Conservation (phyloP, 2,797 vertebrate species). For the Peromyscus melanophrys region DNA sequence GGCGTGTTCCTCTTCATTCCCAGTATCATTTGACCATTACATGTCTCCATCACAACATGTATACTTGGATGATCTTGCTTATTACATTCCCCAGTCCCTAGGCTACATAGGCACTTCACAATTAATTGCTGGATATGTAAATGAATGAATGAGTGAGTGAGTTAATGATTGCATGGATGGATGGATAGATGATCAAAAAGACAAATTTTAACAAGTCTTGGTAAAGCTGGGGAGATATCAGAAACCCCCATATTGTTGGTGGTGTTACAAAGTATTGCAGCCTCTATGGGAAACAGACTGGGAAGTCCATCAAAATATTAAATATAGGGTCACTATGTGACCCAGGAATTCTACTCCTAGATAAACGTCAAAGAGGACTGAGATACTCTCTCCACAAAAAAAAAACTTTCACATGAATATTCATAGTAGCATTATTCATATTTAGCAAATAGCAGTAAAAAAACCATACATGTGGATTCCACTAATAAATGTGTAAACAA, state of each 20-base stretch:
- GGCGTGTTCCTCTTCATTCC: neutral
- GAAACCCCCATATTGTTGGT: neutral
- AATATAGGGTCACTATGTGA: neutral
- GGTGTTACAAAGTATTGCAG: neutral
- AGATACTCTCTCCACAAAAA: conserved; percentile 27
- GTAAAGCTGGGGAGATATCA: neutral
- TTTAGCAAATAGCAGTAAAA: neutral
- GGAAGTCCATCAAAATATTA: neutral
- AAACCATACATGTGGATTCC: neutral
- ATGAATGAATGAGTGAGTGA: neutral
- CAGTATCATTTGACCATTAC: neutral
- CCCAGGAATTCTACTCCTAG: neutral
- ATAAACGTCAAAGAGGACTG: neutral
- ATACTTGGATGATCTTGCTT: neutral
- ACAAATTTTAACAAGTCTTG: neutral
- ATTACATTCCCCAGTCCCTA: neutral
- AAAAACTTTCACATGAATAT: neutral
- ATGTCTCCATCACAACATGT: neutral
- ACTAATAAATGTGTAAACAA: neutral
- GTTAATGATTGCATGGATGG: neutral
- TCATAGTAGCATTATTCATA: neutral
- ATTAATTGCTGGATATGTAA: conserved; percentile 3
- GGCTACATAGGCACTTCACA: neutral
- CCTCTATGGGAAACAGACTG: neutral
- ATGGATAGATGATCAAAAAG: neutral